Base-by-base conservation (phyloP, 2,113 vertebrate species). In the Paradoxurus hermaphroditus region DNA sequence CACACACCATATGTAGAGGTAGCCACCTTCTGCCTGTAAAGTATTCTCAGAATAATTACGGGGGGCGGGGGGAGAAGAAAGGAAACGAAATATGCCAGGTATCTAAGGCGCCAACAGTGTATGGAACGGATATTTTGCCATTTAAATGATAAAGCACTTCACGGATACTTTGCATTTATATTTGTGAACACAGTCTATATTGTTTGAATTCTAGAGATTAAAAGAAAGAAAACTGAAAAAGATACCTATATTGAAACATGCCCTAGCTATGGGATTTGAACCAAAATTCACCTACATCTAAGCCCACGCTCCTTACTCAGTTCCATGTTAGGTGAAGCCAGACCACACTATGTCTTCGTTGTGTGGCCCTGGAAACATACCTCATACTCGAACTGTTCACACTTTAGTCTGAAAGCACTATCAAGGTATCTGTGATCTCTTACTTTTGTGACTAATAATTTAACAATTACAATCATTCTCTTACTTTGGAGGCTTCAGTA, bases 1-100 rank as follows among this genome's bases (percentile, higher is more conserved):
- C 75, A 96, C 96, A 96, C 85, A 72, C 96, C 70, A 95, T 72
- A 95, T 56, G 62, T 56, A 83, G 44, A 46, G 39, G 31, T 79
- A 95, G 79, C 70, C 92, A 27, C 85, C 65, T 91, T 84, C 68
- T 72, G 79, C 46, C 83, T 81, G 5, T 49, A 72, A 94, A 91
- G 34, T 91, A 67, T 39, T 85, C 84, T 46, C 19, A 85, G 63
- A 49, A 68, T 59, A 70, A 92, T 95, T 44, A 86, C 0, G 27
- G 10, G 18, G 4, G 18, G n/a, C 11, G 49, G 49, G 14, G 21
- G 56, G 4, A 87, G n/a, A 79, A 87, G 19, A 23, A 84, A 88
- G 72, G 31, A 75, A 73, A 36, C 14, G 91, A 72, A 31, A 25
- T 41, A 73, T 14, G 39, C 12, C 82, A 73, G 49, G 12, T 56